phyloP scores from a whole-genome alignment of 1,140 invertebrate genomes.

The Pentalonia nigronervosa region DNA sequence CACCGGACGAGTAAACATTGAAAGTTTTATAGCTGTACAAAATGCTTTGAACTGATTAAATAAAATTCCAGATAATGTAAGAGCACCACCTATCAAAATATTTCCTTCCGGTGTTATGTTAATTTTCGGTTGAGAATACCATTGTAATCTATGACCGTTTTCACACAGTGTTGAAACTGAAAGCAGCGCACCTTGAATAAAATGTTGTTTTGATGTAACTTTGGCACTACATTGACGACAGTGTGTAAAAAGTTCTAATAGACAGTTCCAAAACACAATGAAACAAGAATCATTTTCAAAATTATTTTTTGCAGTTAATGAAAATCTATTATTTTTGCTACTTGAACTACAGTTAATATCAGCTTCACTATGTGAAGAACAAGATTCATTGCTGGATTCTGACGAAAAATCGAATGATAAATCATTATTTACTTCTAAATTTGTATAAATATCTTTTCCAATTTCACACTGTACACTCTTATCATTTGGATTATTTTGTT shows the following conservation, averaged over 20 bases:
- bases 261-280: too few species aligned
- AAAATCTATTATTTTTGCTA: too few species aligned
- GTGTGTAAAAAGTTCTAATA: background rate
- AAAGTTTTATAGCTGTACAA: constrained; percentile 43
- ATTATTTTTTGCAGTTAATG: too few species aligned
- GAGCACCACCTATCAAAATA: constrained; percentile 22
- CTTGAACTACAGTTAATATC: too few species aligned
- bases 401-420: too few species aligned
- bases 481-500: too few species aligned
- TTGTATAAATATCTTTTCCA: too few species aligned
- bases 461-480: too few species aligned
- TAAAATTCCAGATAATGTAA: constrained; percentile 26
- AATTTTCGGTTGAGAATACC: constrained; percentile 35
- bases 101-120: constrained; percentile 23
- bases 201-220: constrained; percentile 16
- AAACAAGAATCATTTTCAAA: too few species aligned
- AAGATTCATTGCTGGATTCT: too few species aligned
- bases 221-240: constrained; percentile 10
- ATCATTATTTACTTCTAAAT: too few species aligned
- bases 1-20: constrained; percentile 24
- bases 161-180: constrained; percentile 24
- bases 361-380: too few species aligned
- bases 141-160: constrained; percentile 25
- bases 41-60: constrained; percentile 46
- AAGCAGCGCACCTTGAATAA: background rate